phyloP scores from a whole-genome alignment of 2,797 vertebrate genomes.

The Pangasius macronema region DNA sequence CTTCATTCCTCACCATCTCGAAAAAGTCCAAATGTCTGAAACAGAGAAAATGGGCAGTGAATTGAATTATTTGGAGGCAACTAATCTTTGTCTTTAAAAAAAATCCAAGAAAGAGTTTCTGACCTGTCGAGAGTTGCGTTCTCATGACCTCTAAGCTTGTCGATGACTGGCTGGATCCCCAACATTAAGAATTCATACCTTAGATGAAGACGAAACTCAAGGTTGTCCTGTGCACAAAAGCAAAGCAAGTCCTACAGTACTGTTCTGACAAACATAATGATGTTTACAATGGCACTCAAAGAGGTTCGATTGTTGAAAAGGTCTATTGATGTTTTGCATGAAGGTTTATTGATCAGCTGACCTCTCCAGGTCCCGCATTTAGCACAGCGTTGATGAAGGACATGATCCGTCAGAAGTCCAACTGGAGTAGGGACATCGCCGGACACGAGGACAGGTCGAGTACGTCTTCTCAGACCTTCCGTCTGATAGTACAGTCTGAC shows the following conservation, averaged over 20 bases:
- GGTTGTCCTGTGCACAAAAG: conserved; percentile 81
- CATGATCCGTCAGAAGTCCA: too few species aligned
- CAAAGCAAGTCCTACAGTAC: background rate
- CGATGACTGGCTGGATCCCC: conserved; percentile 95
- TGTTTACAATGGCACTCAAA: background rate
- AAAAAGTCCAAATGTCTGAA: conserved; percentile 96
- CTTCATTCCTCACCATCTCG: conserved; percentile 98
- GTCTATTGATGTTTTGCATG: background rate
- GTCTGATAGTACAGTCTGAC: conserved; percentile 1
- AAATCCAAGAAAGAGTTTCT: conserved; percentile 20
- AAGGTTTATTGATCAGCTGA: conserved; percentile 62
- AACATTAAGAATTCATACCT: conserved; percentile 97
- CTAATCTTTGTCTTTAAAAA: too few species aligned
- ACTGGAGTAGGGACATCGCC: too few species aligned
- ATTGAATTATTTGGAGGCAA: background rate
- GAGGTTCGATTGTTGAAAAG: background rate
- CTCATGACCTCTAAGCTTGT: conserved; percentile 92
- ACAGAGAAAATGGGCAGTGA: background rate
- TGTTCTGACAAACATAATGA: background rate
- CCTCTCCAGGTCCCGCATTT: conserved; percentile 94
- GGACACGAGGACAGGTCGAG: too few species aligned
- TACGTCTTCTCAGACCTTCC: too few species aligned
- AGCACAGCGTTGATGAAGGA: conserved; percentile 97
- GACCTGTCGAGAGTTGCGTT: conserved; percentile 95
- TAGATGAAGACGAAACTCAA: conserved; percentile 94